Evolutionary conservation across 1,140 invertebrate species (phyloP).

Genomic region (Sitophilus oryzae): DNA sequence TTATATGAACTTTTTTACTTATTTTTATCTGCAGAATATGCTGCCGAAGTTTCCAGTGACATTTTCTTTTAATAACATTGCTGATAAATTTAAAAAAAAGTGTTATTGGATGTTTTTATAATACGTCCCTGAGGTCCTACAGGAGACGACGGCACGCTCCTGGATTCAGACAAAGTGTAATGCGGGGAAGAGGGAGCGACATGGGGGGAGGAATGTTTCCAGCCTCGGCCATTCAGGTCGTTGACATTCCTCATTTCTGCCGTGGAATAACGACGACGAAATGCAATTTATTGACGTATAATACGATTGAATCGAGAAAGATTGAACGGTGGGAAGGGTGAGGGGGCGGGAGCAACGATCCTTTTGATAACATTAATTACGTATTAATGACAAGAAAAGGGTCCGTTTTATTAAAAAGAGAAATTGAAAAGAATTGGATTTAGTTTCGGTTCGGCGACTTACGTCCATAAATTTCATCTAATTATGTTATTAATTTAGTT

Average conservation of each 20-base stretch:
- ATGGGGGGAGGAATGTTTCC: slow-evolving; percentile 22
- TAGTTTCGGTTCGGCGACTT: background rate
- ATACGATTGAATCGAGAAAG: slow-evolving; percentile 14
- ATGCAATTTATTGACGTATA: slow-evolving; percentile 25
- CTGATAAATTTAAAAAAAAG: too few relatives aligned
- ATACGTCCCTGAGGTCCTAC: background rate
- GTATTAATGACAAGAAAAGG: background rate
- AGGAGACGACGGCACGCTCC: background rate
- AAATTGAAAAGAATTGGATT: background rate
- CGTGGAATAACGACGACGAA: slow-evolving; percentile 19
- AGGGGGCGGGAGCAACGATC: too few relatives aligned
- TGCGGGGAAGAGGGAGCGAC: too few relatives aligned
- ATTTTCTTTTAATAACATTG: too few relatives aligned
- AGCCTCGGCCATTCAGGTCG: slow-evolving; percentile 24
- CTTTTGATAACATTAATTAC: background rate
- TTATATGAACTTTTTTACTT: too few relatives aligned
- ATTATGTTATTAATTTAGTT: too few relatives aligned
- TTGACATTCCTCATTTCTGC: slow-evolving; percentile 27
- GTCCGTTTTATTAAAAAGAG: background rate
- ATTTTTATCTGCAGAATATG: too few relatives aligned
- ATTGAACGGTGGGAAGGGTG: background rate
- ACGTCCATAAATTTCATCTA: background rate
- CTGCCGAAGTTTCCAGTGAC: too few relatives aligned
- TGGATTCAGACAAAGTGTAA: background rate
- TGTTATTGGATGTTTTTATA: too few relatives aligned